A percentile compares a stretch with the other conserved stretches of the same genome.
Evolutionary conservation across 2,888 invertebrate genomes (phyloP).

Genomic region (Dicyrtomina minuta): DNA sequence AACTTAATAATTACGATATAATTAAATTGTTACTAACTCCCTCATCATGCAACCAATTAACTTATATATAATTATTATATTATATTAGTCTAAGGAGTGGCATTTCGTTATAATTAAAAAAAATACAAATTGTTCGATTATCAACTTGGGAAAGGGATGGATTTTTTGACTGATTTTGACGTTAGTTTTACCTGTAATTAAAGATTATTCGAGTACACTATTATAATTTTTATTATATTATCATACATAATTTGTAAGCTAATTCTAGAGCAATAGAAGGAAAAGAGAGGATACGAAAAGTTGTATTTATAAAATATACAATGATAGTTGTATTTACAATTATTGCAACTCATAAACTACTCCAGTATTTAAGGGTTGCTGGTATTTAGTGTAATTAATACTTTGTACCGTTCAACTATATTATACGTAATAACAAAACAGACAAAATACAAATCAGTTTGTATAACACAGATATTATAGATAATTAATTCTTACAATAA

Average conservation of each 20-base stretch:
- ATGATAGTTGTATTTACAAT: too few relatives aligned
- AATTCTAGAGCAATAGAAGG: background rate
- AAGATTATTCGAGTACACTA: background rate
- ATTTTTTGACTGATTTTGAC: constrained; percentile 22
- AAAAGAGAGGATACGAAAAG: background rate
- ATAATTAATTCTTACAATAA: too few relatives aligned
- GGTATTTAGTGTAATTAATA: too few relatives aligned
- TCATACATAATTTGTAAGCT: background rate
- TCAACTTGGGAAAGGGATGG: constrained; percentile 1
- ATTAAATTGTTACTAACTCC: background rate
- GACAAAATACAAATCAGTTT: too few relatives aligned
- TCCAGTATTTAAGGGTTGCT: too few relatives aligned
- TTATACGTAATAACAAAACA: too few relatives aligned
- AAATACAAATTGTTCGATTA: constrained; percentile 6
- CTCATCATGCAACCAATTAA: constrained; percentile 19
- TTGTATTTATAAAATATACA: background rate
- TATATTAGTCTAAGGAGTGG: background rate
- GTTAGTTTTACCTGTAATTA: constrained; percentile 10
- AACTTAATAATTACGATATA: background rate
- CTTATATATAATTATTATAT: background rate
- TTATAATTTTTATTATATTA: constrained; percentile 11
- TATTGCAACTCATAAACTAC: too few relatives aligned
- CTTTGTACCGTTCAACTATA: too few relatives aligned
- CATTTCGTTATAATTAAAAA: background rate
- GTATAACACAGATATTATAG: too few relatives aligned